Evolutionary conservation across 2,113 vertebrate genomes (phyloP).

Genomic region (Sarotherodon lohbergeri): DNA sequence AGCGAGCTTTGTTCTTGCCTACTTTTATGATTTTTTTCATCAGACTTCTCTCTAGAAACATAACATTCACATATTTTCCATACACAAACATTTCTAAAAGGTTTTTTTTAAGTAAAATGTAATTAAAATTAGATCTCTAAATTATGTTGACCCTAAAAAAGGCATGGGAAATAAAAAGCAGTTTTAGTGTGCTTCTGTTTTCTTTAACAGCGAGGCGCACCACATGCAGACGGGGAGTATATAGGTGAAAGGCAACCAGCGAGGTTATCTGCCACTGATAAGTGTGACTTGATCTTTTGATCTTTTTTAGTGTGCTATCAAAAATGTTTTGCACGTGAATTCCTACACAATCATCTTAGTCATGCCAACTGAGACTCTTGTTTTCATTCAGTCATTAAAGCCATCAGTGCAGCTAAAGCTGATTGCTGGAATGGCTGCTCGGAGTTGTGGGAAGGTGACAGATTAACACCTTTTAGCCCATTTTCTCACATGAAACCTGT

Average conservation of each 20-base stretch:
- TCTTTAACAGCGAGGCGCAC: background rate
- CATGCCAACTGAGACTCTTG: background rate
- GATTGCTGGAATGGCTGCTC: background rate
- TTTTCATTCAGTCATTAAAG: background rate
- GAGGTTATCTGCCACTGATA: background rate
- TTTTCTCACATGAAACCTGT: conserved; percentile 1
- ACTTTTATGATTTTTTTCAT: background rate
- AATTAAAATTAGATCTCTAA: background rate
- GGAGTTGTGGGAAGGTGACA: background rate
- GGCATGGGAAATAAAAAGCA: background rate
- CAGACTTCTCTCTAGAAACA: background rate
- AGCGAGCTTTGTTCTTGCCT: background rate
- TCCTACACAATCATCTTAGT: background rate
- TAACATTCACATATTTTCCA: background rate
- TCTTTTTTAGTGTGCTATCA: background rate
- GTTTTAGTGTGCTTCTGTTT: background rate
- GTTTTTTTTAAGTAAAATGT: background rate
- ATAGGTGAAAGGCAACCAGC: background rate
- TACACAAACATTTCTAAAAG: background rate
- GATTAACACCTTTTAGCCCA: background rate
- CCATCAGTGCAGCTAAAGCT: background rate
- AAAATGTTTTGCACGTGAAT: background rate
- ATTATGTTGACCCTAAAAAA: background rate
- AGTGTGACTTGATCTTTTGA: background rate
- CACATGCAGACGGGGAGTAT: background rate